A percentile compares a stretch with the other conserved stretches of the same genome.
These are phyloP conservation scores for Boloria euphrosyne DNA, from an alignment of 2,888 invertebrate species.

Conservation along the genomic window DNA sequence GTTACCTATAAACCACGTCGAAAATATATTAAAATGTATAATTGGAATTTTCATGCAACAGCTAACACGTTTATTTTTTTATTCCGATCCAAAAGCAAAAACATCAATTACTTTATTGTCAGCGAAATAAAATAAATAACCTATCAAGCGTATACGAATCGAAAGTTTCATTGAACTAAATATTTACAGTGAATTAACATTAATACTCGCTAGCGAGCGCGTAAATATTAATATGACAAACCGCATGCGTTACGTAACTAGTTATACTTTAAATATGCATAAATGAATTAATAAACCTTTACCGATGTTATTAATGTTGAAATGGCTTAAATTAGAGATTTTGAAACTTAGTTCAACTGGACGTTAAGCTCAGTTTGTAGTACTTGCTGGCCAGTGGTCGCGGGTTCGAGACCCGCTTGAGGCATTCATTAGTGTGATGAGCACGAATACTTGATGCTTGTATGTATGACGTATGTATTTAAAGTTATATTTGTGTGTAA, in stretches of 20 bases:
- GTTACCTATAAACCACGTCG: neutral
- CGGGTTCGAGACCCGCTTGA: too few relatives aligned
- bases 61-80: slow-evolving; percentile 19
- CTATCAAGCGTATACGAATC: slow-evolving; percentile 24
- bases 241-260: neutral
- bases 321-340: too few relatives aligned
- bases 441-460: too few relatives aligned
- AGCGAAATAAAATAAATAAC: slow-evolving; percentile 31
- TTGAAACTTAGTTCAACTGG: too few relatives aligned
- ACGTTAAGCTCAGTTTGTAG: too few relatives aligned
- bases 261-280: too few relatives aligned
- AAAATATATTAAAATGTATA: slow-evolving; percentile 8
- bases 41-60: slow-evolving; percentile 14
- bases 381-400: too few relatives aligned
- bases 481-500: too few relatives aligned
- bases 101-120: slow-evolving; percentile 32
- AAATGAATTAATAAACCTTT: too few relatives aligned
- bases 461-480: too few relatives aligned
- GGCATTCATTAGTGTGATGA: too few relatives aligned
- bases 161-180: slow-evolving; percentile 24
- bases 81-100: slow-evolving; percentile 20
- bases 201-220: neutral
- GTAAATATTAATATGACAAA: neutral
- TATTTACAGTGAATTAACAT: slow-evolving; percentile 2
- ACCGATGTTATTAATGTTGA: too few relatives aligned